Percentiles rank a stretch among this genome's conserved stretches.
phyloP scores from a whole-genome alignment of 2,113 vertebrate genomes.

The Fulica atra region DNA sequence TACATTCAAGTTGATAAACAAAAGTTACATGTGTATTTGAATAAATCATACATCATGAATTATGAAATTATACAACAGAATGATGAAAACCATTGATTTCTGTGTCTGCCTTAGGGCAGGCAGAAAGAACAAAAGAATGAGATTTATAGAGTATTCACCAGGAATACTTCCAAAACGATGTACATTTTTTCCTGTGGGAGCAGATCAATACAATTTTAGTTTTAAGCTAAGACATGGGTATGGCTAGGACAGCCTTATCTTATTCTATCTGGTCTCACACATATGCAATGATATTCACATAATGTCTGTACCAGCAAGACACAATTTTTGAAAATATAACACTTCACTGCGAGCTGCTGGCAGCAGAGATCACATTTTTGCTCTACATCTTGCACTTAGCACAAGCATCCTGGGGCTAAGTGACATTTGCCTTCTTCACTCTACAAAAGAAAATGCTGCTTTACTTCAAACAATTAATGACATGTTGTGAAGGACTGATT shows the following conservation, averaged over 20 bases:
- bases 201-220: constrained; percentile 51
- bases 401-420: constrained; percentile 41
- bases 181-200: constrained; percentile 20
- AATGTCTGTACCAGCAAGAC: not conserved
- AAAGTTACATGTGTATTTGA: constrained; percentile 23
- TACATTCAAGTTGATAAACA: constrained; percentile 23
- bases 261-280: constrained; percentile 11
- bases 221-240: constrained; percentile 1
- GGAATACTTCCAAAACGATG: constrained; percentile 10
- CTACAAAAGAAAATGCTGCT: constrained; percentile 33
- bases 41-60: constrained; percentile 56
- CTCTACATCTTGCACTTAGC: constrained; percentile 38
- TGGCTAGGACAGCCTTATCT: not conserved
- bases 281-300: not conserved
- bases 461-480: constrained; percentile 15
- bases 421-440: constrained; percentile 45
- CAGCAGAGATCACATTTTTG: constrained; percentile 21
- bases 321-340: not conserved
- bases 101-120: constrained; percentile 49
- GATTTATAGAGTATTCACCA: not conserved
- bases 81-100: constrained; percentile 55
- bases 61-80: constrained; percentile 27
- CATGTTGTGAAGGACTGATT: constrained; percentile 1
- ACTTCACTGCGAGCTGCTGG: not conserved
- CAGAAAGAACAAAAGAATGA: constrained; percentile 33